Evolutionary conservation across 2,888 invertebrate species (phyloP).

Genomic region (Tipula lateralis): DNA sequence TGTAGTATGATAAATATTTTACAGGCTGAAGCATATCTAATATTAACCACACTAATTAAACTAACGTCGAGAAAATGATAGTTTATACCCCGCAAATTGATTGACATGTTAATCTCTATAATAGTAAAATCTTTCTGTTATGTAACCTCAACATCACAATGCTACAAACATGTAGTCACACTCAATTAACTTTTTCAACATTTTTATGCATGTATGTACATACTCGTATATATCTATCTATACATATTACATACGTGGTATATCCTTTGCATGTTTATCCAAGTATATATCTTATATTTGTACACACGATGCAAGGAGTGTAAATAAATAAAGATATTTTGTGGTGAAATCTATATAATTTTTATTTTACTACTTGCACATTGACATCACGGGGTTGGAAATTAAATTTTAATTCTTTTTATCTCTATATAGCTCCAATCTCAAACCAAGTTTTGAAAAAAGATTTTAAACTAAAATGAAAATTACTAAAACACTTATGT

Average conservation of each 20-base stretch:
- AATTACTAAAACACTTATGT: neutral
- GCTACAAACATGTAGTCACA: neutral
- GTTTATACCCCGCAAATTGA: neutral
- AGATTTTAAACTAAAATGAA: neutral
- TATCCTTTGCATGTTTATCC: neutral
- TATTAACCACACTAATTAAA: neutral
- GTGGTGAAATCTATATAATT: neutral
- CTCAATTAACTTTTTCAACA: neutral
- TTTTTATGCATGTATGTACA: neutral
- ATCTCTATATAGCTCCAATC: neutral
- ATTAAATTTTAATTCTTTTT: neutral
- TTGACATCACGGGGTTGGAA: neutral
- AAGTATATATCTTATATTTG: neutral
- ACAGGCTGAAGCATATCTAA: too few species aligned
- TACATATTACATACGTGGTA: too few species aligned
- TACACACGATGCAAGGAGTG: neutral
- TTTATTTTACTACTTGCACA: neutral
- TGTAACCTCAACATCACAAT: neutral
- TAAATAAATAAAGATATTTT: neutral
- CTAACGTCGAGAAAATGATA: neutral
- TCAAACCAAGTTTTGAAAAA: too few species aligned
- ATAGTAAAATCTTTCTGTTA: neutral
- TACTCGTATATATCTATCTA: too few species aligned
- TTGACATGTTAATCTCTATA: neutral
- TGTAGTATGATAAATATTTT: too few species aligned